phyloP scores from a whole-genome alignment of 1,140 invertebrate species.

The Brachionus paranguensis region DNA sequence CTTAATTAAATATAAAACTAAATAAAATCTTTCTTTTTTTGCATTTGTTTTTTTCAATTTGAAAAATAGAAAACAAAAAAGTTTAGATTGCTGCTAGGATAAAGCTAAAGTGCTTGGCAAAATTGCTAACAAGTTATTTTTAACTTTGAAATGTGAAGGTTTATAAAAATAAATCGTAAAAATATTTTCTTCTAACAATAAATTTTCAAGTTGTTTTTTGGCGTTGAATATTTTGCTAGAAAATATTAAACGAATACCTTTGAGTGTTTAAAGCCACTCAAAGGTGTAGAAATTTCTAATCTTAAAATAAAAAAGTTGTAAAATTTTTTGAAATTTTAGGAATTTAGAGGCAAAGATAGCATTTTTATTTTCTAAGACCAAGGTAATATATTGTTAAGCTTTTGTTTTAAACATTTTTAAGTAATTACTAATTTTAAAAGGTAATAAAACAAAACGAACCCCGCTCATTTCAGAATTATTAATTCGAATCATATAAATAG shows the following conservation, averaged over 20 bases:
- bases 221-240: background rate
- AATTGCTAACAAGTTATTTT: background rate
- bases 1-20: background rate
- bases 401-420: slow-evolving; percentile 17
- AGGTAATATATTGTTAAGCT: background rate
- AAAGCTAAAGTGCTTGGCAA: background rate
- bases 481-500: slow-evolving; percentile 6
- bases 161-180: background rate
- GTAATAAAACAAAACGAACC: slow-evolving; percentile 2
- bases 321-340: background rate
- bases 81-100: background rate
- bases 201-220: background rate
- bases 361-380: slow-evolving; percentile 7
- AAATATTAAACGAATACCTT: background rate
- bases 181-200: background rate
- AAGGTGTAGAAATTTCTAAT: background rate
- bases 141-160: background rate
- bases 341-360: background rate
- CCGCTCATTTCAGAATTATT: background rate
- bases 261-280: background rate
- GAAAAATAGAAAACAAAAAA: background rate
- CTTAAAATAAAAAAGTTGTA: slow-evolving; percentile 4
- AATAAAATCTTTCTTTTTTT: background rate
- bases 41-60: background rate
- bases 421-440: slow-evolving; percentile 31